Conservation (phyloP, 2,888 invertebrate genomes). For the Norana najaformis region DNA sequence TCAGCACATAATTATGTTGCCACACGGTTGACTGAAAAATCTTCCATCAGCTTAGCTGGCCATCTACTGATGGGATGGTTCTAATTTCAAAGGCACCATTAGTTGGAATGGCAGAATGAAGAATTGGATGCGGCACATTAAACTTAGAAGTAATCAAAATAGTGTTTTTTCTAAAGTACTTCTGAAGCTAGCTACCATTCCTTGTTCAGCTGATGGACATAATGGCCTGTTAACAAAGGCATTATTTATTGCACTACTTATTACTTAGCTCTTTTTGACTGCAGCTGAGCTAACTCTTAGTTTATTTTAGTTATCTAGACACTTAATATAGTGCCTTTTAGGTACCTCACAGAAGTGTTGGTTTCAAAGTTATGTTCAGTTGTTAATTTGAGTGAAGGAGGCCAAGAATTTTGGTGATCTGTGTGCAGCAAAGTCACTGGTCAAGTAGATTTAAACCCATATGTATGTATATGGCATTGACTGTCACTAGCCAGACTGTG, state of each 20-base stretch:
- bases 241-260: too few relatives aligned
- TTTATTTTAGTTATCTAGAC: constrained; percentile 4
- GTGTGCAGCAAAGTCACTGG: neutral
- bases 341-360: neutral
- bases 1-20: neutral
- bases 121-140: too few relatives aligned
- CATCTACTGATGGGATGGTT: neutral
- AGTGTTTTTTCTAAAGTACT: too few relatives aligned
- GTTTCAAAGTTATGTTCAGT: neutral
- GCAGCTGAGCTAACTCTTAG: too few relatives aligned
- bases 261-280: too few relatives aligned
- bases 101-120: too few relatives aligned
- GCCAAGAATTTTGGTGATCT: neutral
- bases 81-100: neutral
- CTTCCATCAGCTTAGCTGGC: neutral
- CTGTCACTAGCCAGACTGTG: neutral
- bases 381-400: neutral
- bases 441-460: neutral
- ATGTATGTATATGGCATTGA: neutral
- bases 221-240: too few relatives aligned
- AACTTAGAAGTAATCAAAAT: too few relatives aligned
- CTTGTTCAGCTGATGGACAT: too few relatives aligned
- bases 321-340: neutral
- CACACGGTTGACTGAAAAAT: neutral
- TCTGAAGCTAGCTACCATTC: too few relatives aligned